Evolutionary conservation across 2,888 invertebrate species (phyloP).

Genomic region (Apoderus coryli): DNA sequence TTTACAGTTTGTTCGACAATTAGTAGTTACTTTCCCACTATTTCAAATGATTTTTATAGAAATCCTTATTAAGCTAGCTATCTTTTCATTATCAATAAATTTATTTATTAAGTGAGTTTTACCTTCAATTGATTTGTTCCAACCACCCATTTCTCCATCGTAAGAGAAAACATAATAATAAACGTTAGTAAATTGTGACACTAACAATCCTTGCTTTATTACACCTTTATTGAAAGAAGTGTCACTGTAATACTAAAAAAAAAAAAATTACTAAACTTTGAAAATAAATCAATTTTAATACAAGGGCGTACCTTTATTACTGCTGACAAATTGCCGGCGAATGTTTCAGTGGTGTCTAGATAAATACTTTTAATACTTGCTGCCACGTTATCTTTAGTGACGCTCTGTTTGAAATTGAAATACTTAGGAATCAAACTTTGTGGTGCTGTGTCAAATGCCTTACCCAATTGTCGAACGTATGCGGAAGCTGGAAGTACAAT

Average conservation of each 20-base stretch:
- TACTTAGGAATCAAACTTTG: conserved; percentile 12
- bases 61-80: no score
- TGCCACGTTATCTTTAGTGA: conserved; percentile 11
- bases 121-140: conserved; percentile 15
- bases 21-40: no score
- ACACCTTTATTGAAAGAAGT: conserved; percentile 16
- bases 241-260: conserved; percentile 17
- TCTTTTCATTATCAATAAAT: no score
- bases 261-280: conserved; percentile 3
- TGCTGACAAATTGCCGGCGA: conserved; percentile 13
- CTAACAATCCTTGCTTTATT: conserved; percentile 17
- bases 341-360: conserved; percentile 8
- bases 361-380: conserved; percentile 17
- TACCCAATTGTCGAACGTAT: conserved; percentile 11
- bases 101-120: no score
- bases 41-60: no score
- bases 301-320: conserved; percentile 16
- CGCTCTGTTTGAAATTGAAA: conserved; percentile 10
- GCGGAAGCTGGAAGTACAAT: conserved; percentile 12
- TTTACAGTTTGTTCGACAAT: no score
- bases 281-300: no score
- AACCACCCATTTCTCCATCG: conserved; percentile 17
- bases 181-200: conserved; percentile 16
- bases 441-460: conserved; percentile 12
- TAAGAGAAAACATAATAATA: conserved; percentile 19